phyloP scores from a whole-genome alignment of 1,140 invertebrate genomes.

The Bombus impatiens region DNA sequence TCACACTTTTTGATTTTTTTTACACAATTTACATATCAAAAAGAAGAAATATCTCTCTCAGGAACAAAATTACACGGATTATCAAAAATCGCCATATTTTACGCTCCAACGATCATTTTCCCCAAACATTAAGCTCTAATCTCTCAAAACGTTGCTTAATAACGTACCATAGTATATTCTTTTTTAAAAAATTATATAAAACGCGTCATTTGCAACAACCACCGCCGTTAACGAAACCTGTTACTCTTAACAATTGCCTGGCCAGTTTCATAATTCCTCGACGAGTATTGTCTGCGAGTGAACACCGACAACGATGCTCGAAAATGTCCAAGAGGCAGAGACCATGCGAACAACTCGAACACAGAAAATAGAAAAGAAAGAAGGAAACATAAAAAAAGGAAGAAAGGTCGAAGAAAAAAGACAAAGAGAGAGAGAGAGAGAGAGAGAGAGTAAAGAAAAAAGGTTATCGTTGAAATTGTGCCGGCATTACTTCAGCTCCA shows the following conservation, averaged over 20 bases:
- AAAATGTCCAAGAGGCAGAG: not conserved
- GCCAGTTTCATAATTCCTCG: not conserved
- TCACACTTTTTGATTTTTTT: no score
- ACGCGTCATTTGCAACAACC: no score
- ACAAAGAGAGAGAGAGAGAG: not conserved
- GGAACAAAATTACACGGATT: no score
- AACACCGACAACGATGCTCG: not conserved
- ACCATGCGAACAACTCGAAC: not conserved
- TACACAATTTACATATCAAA: no score
- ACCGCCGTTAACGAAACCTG: not conserved
- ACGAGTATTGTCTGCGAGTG: not conserved
- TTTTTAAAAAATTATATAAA: no score
- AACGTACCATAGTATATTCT: no score
- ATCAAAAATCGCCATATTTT: no score
- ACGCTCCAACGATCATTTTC: no score
- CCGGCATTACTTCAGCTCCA: constrained; percentile 32
- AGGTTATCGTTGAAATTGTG: constrained; percentile 10
- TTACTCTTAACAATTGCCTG: not conserved
- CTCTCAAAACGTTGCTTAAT: no score
- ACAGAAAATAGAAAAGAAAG: not conserved
- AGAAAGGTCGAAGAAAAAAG: not conserved
- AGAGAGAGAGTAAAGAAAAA: not conserved
- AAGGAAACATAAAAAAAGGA: no score
- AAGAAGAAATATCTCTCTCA: no score
- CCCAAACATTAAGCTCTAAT: no score